Percentiles rank a stretch among this genome's conserved stretches.
Evolutionary conservation across 1,140 invertebrate species (phyloP).

Genomic region (Drosophila paulistorum): DNA sequence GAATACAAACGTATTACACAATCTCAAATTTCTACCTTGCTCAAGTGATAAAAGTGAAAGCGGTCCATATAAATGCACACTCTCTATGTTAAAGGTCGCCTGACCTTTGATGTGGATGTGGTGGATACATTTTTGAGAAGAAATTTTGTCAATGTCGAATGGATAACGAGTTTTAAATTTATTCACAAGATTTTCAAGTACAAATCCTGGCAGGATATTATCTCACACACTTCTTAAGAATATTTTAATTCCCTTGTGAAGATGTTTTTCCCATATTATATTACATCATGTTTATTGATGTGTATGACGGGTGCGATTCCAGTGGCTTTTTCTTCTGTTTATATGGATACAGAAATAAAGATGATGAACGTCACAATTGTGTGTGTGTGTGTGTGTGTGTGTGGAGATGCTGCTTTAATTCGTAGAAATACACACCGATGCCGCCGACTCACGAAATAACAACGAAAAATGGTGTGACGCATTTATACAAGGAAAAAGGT

Average conservation of each 20-base stretch:
- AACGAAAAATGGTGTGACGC: slow-evolving; percentile 20
- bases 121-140: no score
- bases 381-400: not conserved
- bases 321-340: no score
- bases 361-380: no score
- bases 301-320: no score
- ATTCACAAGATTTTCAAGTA: not conserved
- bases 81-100: no score
- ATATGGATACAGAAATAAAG: no score
- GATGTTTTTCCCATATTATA: not conserved
- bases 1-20: not conserved
- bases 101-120: no score
- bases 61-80: not conserved
- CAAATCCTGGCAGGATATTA: not conserved
- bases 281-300: no score
- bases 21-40: not conserved
- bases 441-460: slow-evolving; percentile 21
- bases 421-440: not conserved
- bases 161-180: not conserved
- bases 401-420: not conserved
- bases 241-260: no score
- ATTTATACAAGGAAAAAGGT: slow-evolving; percentile 27
- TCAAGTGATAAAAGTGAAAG: not conserved
- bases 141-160: not conserved
- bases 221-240: not conserved